Evolutionary conservation across 2,113 vertebrate genomes (phyloP).

Genomic region (cattle (Bos taurus)): DNA sequence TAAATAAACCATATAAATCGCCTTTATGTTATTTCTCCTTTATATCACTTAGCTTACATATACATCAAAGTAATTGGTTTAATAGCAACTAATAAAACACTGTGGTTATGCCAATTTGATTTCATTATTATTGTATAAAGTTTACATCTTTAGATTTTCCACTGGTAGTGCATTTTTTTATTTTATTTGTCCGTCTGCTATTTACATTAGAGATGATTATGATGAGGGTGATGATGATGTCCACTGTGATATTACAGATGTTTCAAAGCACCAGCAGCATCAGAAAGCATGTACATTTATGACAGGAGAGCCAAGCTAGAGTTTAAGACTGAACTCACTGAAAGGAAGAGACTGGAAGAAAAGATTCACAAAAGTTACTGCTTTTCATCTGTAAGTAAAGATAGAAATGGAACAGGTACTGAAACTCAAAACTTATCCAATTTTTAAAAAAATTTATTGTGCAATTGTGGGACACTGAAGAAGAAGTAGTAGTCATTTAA

Average conservation of each 20-base stretch:
- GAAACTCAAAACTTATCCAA: background rate
- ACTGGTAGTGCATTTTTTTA: background rate
- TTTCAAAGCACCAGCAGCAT: background rate
- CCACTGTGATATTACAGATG: background rate
- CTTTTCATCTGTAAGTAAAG: background rate
- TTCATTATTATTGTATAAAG: background rate
- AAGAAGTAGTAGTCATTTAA: background rate
- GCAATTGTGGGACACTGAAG: background rate
- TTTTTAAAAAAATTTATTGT: background rate
- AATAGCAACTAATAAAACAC: background rate
- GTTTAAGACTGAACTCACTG: background rate
- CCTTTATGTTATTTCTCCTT: slow-evolving; percentile 1
- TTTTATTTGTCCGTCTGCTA: background rate
- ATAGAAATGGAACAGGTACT: background rate
- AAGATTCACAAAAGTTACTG: background rate
- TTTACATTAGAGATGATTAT: background rate
- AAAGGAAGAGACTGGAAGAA: background rate
- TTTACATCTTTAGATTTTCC: background rate
- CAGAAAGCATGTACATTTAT: background rate
- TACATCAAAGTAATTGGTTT: background rate
- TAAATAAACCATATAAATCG: slow-evolving; percentile 2
- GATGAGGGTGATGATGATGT: background rate
- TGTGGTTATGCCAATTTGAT: background rate
- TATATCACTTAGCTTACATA: background rate
- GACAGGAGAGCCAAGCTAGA: background rate